Evolutionary conservation across 1,140 invertebrate species (phyloP), one percentile per base, ranked within the genome.

Genomic region (Octopus bimaculoides): DNA sequence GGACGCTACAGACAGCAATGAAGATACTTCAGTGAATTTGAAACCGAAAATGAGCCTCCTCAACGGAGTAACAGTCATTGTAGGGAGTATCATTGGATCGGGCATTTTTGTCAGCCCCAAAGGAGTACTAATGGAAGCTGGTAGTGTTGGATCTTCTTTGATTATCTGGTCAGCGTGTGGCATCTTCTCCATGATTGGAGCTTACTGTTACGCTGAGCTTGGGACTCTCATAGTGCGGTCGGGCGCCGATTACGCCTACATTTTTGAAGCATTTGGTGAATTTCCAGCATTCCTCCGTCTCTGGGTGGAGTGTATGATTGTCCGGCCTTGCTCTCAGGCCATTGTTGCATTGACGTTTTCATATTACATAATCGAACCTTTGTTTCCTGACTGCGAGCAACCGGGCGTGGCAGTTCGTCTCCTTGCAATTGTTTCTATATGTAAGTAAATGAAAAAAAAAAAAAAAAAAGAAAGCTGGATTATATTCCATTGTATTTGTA

Each of bases 101-200:
- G 96, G 96, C 73, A 97, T 99, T 87, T 99, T 99, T 90, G 95
- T 99, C 17, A 97, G 97, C 9, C 98, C 98, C 0, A 97, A 95
- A 87, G 95, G 97, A 80, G 95, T 96, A 0, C 89, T 97, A 17
- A 88, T 93, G 83, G 92, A 94, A 86, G 94, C 95, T 3, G 95
- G 95, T 20, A 97, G 95, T 9, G 93, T 97, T 0, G 95, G 93
- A n/a, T 90, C 96, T 81, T 95, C 95, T 83, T 90, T 97, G 1
- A 90, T 97, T 17, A 92, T 97, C 54, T 97, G 96, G 96, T 91
- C 92, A 6, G 88, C 93, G 2, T 96, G 95, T 86, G 96, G 96
- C 79, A 81, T 95, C 4, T 92, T 97, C 78, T 96, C 95, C 1
- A 91, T 96, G 85, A 90, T 97, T 82, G 90, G 90, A 17, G 86